Evolutionary conservation across 1,140 invertebrate species (phyloP).

Genomic region (Macrobrachium rosenbergii): DNA sequence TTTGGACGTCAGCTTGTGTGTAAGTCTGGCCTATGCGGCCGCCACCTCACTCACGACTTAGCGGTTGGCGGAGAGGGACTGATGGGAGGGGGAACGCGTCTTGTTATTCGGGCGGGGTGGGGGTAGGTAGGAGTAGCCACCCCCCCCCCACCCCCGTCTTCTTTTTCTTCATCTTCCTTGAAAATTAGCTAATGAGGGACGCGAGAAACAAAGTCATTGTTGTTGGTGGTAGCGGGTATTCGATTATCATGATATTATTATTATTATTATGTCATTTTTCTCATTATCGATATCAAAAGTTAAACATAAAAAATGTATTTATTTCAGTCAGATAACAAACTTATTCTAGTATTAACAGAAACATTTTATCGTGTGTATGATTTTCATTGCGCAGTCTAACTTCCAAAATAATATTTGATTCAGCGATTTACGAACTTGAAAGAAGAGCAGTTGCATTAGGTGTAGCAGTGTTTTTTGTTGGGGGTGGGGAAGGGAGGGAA

Average conservation of each 20-base stretch:
- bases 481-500: neutral
- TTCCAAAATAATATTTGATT: too few species aligned
- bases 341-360: too few species aligned
- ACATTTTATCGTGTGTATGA: too few species aligned
- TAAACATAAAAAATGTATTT: too few species aligned
- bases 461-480: neutral
- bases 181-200: conserved; percentile 17
- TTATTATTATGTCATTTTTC: neutral
- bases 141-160: too few species aligned
- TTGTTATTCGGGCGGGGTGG: too few species aligned
- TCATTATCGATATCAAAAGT: neutral
- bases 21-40: neutral
- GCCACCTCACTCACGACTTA: conserved; percentile 4
- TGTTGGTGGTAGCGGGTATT: neutral
- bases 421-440: too few species aligned
- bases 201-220: neutral
- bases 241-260: neutral
- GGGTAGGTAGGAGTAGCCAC: too few species aligned
- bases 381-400: too few species aligned
- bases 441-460: too few species aligned
- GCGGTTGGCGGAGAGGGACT: neutral
- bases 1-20: conserved; percentile 15
- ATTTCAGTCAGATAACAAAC: too few species aligned
- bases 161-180: neutral
- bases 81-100: too few species aligned